phyloP scores from a whole-genome alignment of 2,888 invertebrate species.

The Julus scanicus region DNA sequence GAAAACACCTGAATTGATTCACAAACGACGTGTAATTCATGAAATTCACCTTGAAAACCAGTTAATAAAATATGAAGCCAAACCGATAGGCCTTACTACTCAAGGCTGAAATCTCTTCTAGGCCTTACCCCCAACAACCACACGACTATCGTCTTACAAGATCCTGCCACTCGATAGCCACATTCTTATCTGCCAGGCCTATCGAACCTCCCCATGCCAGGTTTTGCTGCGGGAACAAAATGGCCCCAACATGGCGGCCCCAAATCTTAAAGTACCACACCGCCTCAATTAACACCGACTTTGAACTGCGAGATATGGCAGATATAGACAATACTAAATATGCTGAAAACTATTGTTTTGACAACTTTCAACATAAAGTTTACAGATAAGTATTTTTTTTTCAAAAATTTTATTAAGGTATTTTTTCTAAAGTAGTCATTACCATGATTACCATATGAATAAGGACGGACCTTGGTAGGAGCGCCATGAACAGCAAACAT shows the following conservation, averaged over 20 bases:
- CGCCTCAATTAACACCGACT: too few relatives aligned
- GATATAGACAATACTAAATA: too few relatives aligned
- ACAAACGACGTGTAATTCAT: slow-evolving; percentile 26
- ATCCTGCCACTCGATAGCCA: slow-evolving; percentile 8
- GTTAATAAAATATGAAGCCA: neutral
- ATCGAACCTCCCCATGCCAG: neutral
- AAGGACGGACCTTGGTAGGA: too few relatives aligned
- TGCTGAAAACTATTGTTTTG: too few relatives aligned
- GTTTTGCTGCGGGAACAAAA: neutral
- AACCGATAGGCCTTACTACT: neutral
- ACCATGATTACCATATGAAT: too few relatives aligned
- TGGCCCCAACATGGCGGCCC: neutral
- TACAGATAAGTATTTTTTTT: too few relatives aligned
- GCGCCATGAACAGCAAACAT: too few relatives aligned
- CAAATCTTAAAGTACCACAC: neutral
- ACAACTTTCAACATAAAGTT: too few relatives aligned
- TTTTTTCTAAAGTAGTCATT: too few relatives aligned
- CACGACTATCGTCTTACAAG: slow-evolving; percentile 30
- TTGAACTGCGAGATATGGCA: too few relatives aligned
- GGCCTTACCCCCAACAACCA: neutral
- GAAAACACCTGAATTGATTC: slow-evolving; percentile 9
- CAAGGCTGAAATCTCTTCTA: neutral
- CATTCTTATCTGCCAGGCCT: neutral
- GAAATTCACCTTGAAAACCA: slow-evolving; percentile 47
- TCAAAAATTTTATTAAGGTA: too few relatives aligned